Conservation (phyloP, 2,797 vertebrate genomes). For the Antrozous pallidus region DNA sequence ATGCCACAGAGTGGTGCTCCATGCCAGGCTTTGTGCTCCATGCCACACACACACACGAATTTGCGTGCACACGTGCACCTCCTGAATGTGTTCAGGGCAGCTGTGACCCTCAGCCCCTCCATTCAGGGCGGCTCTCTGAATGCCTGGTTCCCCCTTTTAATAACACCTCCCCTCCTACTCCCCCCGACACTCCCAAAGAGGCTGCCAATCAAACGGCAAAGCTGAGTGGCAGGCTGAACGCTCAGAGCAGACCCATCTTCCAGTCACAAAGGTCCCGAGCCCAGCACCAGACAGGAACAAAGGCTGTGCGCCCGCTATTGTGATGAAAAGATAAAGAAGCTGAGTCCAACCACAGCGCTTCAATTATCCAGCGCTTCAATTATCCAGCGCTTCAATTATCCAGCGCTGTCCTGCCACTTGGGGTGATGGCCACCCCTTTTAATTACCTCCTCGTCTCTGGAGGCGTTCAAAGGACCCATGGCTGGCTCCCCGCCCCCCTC, state of each 20-base stretch:
- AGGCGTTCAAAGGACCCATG: conserved; percentile 38
- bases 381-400: conserved; percentile 8
- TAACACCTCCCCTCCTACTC: background rate
- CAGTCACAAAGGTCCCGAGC: background rate
- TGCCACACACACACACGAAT: accelerated
- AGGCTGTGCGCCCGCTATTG: background rate
- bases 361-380: conserved; percentile 23
- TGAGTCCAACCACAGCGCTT: conserved; percentile 19
- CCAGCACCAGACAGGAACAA: background rate
- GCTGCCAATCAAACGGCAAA: background rate
- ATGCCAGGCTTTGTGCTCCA: background rate
- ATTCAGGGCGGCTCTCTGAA: background rate
- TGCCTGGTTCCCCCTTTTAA: background rate
- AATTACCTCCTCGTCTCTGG: conserved; percentile 58
- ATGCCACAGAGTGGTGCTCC: background rate
- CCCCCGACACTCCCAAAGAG: background rate
- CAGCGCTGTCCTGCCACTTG: background rate
- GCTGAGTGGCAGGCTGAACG: background rate
- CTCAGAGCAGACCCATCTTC: background rate
- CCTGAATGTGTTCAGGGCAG: background rate
- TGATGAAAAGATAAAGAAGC: background rate
- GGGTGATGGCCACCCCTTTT: background rate
- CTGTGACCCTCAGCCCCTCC: background rate
- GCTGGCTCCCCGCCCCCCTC: background rate
- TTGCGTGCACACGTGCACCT: background rate